Base-by-base conservation (phyloP, 2,888 invertebrate species). In the Dysmachus trigonus region DNA sequence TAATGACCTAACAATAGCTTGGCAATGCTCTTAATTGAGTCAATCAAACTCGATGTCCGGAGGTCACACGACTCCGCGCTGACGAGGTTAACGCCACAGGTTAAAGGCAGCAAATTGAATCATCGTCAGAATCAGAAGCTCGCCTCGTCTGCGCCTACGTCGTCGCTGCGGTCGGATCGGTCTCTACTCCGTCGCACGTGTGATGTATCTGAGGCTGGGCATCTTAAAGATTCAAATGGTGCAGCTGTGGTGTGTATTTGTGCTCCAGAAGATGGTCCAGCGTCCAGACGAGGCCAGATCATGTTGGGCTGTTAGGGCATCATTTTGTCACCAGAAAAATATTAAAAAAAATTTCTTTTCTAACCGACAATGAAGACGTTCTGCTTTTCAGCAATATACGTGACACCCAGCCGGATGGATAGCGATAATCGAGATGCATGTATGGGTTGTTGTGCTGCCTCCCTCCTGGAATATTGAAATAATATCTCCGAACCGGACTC, bases 61-160 rank as follows among this genome's bases (percentile, higher is more conserved):
- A 30, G 73, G 77, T 47, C 47, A 31, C 77, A 41, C 77, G 18
- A 31, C 47, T 77, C 27, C 6, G 2, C 30, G 6, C n/a, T 47
- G 38, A 77, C 47, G 77, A 41, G 77, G 77, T 77, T 77, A 77
- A 77, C 77, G 77, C 41, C 77, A 77, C 77, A 77, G 77, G 77
- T 77, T 77, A 77, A 77, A 77, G 47, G 30, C 77, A 62, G 62
- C 27, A 77, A 77, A 77, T 77, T 77, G 77, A 77, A 77, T 77
- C 41, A 77, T 47, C 77, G 76, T 76, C 38, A 33, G 18, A 76
- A 31, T 76, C 41, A 47, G 6, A 47, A 27, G 13, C 41, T n/a
- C 30, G 8, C 27, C 10, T 76, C 7, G 31, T 74, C 74, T 62
- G 62, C 13, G 33, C 33, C 33, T 33, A 2, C 33, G 33, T 33